Evolutionary conservation across 2,888 invertebrate species (phyloP), one percentile per base, ranked within the genome.

Genomic region (Eledona agricola): DNA sequence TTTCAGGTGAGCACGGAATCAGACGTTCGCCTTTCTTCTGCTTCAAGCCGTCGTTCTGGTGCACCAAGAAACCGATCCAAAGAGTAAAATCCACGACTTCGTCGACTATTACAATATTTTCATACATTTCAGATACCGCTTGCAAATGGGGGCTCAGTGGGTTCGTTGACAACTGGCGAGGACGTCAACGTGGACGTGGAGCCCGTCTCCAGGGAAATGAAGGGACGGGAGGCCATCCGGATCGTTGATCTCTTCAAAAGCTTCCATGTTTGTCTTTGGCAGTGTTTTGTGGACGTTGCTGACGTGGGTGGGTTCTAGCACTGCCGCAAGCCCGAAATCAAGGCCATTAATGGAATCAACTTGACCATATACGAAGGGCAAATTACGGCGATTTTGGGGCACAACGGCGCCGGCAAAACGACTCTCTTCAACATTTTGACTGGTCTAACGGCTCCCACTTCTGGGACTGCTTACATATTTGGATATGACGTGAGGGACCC

Each of bases 361-460:
- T 75, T 92, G 49, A 89, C 89, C 47, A 89, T 93, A 57, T 93
- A 92, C 76, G 90, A 92, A 71, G 90, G 85, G 0, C 91, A 93
- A 74, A 92, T 93, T 55, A 93, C 92, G 0, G 91, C 91, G 0
- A 86, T 93, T 11, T 76, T 93, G 52, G 93, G 92, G 0, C 92
- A 92, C 66, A 93, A 93, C 67, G 92, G 92, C 0, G 92, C 93
- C 20, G 93, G 93, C 2, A 93, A 93, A 75, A 91, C 91, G 0
- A 92, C 92, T 0, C 78, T 92, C 4, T 88, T 93, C 71, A 92
- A 92, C 65, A 91, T 93, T 59, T 75, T 93, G 9, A 90, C 91
- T 1, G 93, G 93, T 0, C 72, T 89, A n/a, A 88, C 89, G 0
- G 78, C 86, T 1, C 89, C 90, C 0, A 84, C 87, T 0, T 80